Percentiles rank a stretch among this genome's conserved stretches.
Evolutionary conservation across 1,140 invertebrate species (phyloP).

Genomic region (Dendroctonus ponderosae): DNA sequence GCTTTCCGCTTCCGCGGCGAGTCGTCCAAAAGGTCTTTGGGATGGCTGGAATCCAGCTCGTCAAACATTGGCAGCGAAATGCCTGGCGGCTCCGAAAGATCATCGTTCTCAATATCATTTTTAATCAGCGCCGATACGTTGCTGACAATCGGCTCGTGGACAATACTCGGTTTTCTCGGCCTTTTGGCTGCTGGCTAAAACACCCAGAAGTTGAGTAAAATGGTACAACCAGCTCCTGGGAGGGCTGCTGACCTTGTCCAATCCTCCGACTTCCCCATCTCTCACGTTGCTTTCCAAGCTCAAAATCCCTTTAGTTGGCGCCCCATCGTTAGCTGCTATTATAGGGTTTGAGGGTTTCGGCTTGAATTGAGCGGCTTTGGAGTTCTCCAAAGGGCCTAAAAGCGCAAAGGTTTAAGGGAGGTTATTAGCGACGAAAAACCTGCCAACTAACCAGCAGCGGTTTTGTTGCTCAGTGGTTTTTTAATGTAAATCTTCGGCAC

Average conservation of each 20-base stretch:
- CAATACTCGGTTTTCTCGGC: conserved; percentile 36
- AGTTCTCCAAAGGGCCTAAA: too few species aligned
- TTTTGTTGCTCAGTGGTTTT: conserved; percentile 46
- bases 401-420: too few species aligned
- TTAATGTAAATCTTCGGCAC: conserved; percentile 40
- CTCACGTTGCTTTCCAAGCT: too few species aligned
- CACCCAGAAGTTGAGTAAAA: too few species aligned
- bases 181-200: conserved; percentile 47
- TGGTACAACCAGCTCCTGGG: too few species aligned
- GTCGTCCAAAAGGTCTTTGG: conserved; percentile 3
- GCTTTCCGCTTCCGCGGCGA: conserved; percentile 30
- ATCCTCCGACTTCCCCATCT: too few species aligned
- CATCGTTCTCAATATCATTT: conserved; percentile 41
- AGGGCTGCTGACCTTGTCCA: too few species aligned
- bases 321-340: too few species aligned
- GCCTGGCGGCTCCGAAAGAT: conserved; percentile 44
- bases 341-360: too few species aligned
- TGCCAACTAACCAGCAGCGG: neutral
- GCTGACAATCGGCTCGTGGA: conserved; percentile 36
- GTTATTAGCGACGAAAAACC: too few species aligned
- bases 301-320: too few species aligned
- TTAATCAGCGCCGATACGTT: conserved; percentile 34
- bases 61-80: conserved; percentile 41
- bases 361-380: too few species aligned
- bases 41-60: conserved; percentile 29